phyloP scores from a whole-genome alignment of 2,888 invertebrate species.

The Steinernema scapterisci region DNA sequence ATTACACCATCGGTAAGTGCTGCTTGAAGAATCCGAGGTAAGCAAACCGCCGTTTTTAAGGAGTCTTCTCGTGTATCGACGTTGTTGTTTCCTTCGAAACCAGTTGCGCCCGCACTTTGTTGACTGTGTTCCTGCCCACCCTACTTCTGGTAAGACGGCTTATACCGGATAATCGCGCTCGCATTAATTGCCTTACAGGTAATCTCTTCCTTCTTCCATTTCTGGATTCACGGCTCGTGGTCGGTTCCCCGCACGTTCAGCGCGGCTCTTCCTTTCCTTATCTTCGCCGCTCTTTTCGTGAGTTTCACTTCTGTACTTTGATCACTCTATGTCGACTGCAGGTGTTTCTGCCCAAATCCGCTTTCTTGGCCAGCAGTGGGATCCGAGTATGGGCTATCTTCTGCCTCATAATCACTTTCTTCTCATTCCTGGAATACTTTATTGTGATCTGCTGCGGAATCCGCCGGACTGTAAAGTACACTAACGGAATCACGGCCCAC shows the following conservation, averaged over 20 bases:
- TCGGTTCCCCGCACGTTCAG: constrained; percentile 63
- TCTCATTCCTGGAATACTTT: constrained; percentile 65
- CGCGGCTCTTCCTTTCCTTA: constrained; percentile 62
- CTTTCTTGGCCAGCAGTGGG: constrained; percentile 34
- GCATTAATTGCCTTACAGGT: constrained; percentile 40
- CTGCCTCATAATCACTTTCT: constrained; percentile 60
- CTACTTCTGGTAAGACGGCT: constrained; percentile 45
- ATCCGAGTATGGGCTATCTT: constrained; percentile 54
- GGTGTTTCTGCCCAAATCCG: constrained; percentile 39
- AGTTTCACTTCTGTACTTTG: constrained; percentile 56
- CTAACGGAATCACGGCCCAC: constrained; percentile 39
- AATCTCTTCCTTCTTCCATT: constrained; percentile 64
- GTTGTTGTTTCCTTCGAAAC: constrained; percentile 58
- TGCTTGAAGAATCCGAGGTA: too few species aligned
- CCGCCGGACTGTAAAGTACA: constrained; percentile 53
- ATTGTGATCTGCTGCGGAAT: constrained; percentile 61
- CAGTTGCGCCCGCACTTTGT: constrained; percentile 43
- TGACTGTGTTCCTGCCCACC: constrained; percentile 57
- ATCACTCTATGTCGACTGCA: constrained; percentile 71
- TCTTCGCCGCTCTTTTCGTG: constrained; percentile 71
- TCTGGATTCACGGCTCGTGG: constrained; percentile 64
- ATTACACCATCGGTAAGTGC: constrained; percentile 58
- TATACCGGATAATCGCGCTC: background rate
- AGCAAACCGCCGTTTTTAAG: constrained; percentile 25
- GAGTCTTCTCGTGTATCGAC: constrained; percentile 61